These are phyloP conservation scores for Pterocles orientalis DNA, from an alignment of 2,113 vertebrate genomes.

Conservation along the genomic window DNA sequence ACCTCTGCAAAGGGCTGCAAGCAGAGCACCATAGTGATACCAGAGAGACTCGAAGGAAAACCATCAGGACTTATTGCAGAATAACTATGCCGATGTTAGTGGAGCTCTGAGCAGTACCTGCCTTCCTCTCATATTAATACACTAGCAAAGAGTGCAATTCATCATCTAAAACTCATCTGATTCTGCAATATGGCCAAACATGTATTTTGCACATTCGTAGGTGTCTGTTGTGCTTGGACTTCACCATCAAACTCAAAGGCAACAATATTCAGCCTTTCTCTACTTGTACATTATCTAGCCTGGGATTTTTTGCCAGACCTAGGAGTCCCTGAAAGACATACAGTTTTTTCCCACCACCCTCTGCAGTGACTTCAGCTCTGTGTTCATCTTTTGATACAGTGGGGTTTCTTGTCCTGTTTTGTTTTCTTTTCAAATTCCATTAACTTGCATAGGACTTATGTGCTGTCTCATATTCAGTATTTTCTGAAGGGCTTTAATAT, in stretches of 20 bases:
- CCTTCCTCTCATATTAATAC: not conserved
- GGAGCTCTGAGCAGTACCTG: not conserved
- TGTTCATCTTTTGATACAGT: not conserved
- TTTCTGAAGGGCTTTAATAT: not conserved
- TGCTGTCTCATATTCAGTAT: not conserved
- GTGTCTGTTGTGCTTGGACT: not conserved
- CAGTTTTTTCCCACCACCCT: not conserved
- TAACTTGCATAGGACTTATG: not conserved
- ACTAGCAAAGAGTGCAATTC: rapidly evolving
- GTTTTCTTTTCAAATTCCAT: not conserved
- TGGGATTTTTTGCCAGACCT: not conserved
- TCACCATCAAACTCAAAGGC: not conserved
- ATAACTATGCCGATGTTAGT: not conserved
- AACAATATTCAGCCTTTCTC: not conserved
- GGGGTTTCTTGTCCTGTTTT: not conserved
- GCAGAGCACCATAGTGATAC: not conserved
- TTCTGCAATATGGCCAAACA: not conserved
- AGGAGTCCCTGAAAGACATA: not conserved
- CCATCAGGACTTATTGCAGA: not conserved
- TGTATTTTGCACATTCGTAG: not conserved
- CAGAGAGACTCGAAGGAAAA: not conserved
- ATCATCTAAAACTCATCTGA: not conserved
- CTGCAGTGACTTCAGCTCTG: not conserved
- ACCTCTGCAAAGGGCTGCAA: not conserved
- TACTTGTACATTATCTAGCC: not conserved